Evolutionary conservation across 2,113 vertebrate genomes (phyloP), one percentile per base, ranked within the genome.

Genomic region (Ictidomys tridecemlineatus): DNA sequence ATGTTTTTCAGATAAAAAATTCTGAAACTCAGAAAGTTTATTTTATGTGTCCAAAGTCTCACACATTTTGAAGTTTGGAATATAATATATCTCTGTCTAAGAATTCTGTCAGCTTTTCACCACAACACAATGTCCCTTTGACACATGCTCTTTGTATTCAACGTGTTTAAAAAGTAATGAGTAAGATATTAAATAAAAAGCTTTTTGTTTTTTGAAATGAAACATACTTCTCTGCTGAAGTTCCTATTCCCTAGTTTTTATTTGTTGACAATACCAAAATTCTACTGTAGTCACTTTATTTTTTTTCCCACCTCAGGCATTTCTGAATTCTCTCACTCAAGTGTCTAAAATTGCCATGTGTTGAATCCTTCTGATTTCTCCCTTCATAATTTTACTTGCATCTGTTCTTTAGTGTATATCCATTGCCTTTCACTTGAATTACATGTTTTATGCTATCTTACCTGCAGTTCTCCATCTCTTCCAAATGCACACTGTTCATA

Each of bases 1-100:
- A 24, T 84, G 69, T 85, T 95, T 67, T 86, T 42, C 26, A 92
- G 42, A 45, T 61, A 58, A 74, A 82, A 91, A 82, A 85, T 6
- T 34, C 24, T 7, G 34, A 79, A 73, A 37, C 63, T 45, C 48
- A 94, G 73, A 91, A 72, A 93, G 39, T 76, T 86, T 72, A 70
- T 65, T 58, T 80, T 17, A 14, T 77, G 13, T n/a, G 4, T 80
- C 39, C 58, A 45, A 91, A 89, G 24, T 63, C 9, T 11, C 69
- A 74, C 28, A 18, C 34, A 72, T 30, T 82, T 65, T 89, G 79
- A 32, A 26, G 45, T 32, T 82, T 72, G 13, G 26, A 65, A 86
- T 42, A 39, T 53, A 73, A 30, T 26, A 32, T 82, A 42, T 16
- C 10, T 53, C 65, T 39, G 39, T 39, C 39, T 80, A 58, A 53